Evolutionary conservation across 1,140 invertebrate genomes (phyloP).

Genomic region (Liolophura sinensis): DNA sequence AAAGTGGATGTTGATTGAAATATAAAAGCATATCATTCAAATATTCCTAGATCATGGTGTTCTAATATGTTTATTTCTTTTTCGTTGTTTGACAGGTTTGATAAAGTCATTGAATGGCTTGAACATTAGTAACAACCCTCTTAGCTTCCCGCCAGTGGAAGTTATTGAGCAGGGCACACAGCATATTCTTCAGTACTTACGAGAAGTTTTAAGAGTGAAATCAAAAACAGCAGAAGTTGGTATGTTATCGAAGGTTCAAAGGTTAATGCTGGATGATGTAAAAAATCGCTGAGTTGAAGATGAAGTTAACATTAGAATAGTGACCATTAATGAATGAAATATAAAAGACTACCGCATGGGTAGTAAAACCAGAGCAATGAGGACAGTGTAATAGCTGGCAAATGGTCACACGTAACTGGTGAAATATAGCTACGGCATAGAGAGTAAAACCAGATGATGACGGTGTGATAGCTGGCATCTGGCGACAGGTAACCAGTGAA

Average conservation of each 20-base stretch:
- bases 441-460: too few species aligned
- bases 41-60: not conserved
- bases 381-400: too few species aligned
- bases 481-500: too few species aligned
- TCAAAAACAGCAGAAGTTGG: constrained; percentile 5
- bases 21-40: too few species aligned
- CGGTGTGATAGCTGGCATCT: too few species aligned
- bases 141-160: constrained; percentile 54
- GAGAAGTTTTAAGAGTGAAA: constrained; percentile 47
- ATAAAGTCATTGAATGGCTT: constrained; percentile 53
- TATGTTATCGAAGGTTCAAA: not conserved
- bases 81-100: constrained; percentile 38
- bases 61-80: not conserved
- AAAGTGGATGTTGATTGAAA: too few species aligned
- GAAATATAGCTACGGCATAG: too few species aligned
- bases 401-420: too few species aligned
- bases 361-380: too few species aligned
- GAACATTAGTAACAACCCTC: constrained; percentile 54
- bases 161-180: constrained; percentile 50
- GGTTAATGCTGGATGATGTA: not conserved
- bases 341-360: too few species aligned
- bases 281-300: not conserved
- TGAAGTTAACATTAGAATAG: too few species aligned
- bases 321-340: too few species aligned
- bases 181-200: constrained; percentile 48